A percentile compares a stretch with the other conserved stretches of the same genome.
Conservation (phyloP, 2,888 invertebrate species). For the Polia nebulosa region DNA sequence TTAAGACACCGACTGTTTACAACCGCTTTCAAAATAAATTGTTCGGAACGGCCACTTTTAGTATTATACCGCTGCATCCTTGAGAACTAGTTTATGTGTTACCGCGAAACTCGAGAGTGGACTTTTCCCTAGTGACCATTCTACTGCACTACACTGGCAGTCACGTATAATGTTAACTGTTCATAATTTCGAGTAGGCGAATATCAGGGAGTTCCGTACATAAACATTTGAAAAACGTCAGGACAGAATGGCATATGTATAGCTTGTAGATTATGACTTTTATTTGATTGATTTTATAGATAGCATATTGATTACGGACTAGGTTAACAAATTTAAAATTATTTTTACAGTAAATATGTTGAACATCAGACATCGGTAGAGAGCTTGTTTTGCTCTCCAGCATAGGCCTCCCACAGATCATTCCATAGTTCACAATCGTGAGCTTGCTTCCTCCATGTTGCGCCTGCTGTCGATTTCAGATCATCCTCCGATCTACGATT, state of each 20-base stretch:
- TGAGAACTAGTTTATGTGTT: slow-evolving; percentile 50
- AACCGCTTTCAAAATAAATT: slow-evolving; percentile 38
- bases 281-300: too few species aligned
- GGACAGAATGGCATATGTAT: background rate
- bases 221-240: background rate
- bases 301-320: too few species aligned
- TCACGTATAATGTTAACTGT: slow-evolving; percentile 29
- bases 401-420: too few species aligned
- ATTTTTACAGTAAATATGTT: too few species aligned
- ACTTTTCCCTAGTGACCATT: slow-evolving; percentile 39
- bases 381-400: too few species aligned
- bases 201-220: background rate
- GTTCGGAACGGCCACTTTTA: slow-evolving; percentile 32
- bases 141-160: slow-evolving; percentile 9
- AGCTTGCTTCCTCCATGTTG: too few species aligned
- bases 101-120: slow-evolving; percentile 26
- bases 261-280: too few species aligned
- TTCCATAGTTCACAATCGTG: too few species aligned
- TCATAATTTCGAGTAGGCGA: slow-evolving; percentile 12
- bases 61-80: slow-evolving; percentile 36
- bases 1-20: slow-evolving; percentile 19
- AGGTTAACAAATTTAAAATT: too few species aligned
- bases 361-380: too few species aligned
- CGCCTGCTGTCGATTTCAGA: too few species aligned
- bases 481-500: too few species aligned